Evolutionary conservation across 2,113 vertebrate species (phyloP).

Genomic region (Seriola quinqueradiata): DNA sequence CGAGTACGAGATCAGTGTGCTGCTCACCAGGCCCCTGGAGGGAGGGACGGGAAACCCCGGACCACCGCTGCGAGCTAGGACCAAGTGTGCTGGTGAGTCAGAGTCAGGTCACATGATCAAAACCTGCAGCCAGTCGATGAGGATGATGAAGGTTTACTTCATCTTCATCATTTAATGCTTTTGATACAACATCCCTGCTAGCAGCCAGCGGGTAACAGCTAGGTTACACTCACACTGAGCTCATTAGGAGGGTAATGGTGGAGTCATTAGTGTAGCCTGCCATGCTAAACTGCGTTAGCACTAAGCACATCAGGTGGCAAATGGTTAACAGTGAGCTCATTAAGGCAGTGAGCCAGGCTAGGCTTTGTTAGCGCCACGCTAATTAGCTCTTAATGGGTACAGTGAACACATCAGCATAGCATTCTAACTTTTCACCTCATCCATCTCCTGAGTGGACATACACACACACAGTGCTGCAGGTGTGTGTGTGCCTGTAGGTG

Average conservation of each 20-base stretch:
- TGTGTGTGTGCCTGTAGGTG: constrained; percentile 24
- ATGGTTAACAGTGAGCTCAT: constrained; percentile 61
- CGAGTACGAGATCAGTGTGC: constrained; percentile 95
- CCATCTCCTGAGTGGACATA: constrained; percentile 33
- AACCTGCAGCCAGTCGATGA: background rate
- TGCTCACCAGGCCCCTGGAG: constrained; percentile 94
- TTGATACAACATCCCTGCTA: constrained; percentile 2
- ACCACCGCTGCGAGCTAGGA: constrained; percentile 92
- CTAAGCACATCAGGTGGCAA: constrained; percentile 69
- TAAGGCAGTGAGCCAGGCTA: constrained; percentile 44
- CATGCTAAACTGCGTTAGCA: constrained; percentile 58
- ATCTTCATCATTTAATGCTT: background rate
- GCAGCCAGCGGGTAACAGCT: constrained; percentile 41
- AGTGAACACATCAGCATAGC: constrained; percentile 61
- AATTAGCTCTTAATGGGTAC: constrained; percentile 63
- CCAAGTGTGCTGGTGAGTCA: constrained; percentile 95
- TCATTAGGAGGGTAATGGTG: constrained; percentile 61
- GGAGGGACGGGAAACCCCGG: constrained; percentile 95
- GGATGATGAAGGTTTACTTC: background rate
- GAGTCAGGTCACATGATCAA: background rate
- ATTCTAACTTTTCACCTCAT: constrained; percentile 48
- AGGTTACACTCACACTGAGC: constrained; percentile 31
- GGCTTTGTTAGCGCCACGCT: constrained; percentile 56
- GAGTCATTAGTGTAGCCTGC: constrained; percentile 51
- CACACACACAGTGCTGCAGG: constrained; percentile 6